Percentiles rank a stretch among this genome's conserved stretches.
Evolutionary conservation across 30 jellyfish, hydroid and myxozoan species (phyloP).

Genomic region (Nemopilema nomurai): DNA sequence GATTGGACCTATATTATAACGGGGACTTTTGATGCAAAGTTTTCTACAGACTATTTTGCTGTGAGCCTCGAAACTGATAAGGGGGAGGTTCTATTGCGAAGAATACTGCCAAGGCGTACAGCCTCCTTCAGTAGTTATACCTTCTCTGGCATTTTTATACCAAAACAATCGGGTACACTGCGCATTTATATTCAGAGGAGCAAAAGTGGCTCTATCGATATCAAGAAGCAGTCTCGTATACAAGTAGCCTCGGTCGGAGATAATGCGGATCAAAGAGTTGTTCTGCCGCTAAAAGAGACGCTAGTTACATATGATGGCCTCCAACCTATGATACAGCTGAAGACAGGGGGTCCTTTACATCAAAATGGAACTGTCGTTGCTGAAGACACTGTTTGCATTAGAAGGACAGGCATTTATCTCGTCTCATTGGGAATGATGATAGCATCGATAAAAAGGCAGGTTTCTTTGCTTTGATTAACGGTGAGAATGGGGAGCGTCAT

Average conservation of each 20-base stretch:
- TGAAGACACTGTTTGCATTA: slow-evolving; percentile 21
- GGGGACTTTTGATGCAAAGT: slow-evolving; percentile 6
- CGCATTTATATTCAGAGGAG: background rate
- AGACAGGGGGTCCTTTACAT: background rate
- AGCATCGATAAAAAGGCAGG: background rate
- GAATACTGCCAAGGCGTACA: slow-evolving; percentile 15
- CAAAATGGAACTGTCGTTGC: background rate
- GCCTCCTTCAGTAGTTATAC: slow-evolving; percentile 4
- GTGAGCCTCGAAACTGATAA: background rate
- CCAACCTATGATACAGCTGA: background rate
- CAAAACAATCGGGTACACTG: slow-evolving; percentile 1
- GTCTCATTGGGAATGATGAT: background rate
- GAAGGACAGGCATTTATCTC: slow-evolving; percentile 40
- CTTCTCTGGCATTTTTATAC: slow-evolving; percentile 23
- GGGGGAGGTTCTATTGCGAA: background rate
- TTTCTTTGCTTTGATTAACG: background rate
- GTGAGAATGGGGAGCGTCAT: background rate
- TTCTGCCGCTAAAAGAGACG: background rate
- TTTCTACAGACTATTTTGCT: background rate
- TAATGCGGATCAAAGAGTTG: background rate
- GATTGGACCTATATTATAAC: slow-evolving; percentile 9
- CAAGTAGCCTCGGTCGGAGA: slow-evolving; percentile 18
- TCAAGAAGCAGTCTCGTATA: slow-evolving; percentile 18
- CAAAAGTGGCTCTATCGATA: background rate
- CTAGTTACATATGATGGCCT: background rate